Base-by-base conservation (phyloP, 1,140 invertebrate genomes). In the Nixonia krombeini region DNA sequence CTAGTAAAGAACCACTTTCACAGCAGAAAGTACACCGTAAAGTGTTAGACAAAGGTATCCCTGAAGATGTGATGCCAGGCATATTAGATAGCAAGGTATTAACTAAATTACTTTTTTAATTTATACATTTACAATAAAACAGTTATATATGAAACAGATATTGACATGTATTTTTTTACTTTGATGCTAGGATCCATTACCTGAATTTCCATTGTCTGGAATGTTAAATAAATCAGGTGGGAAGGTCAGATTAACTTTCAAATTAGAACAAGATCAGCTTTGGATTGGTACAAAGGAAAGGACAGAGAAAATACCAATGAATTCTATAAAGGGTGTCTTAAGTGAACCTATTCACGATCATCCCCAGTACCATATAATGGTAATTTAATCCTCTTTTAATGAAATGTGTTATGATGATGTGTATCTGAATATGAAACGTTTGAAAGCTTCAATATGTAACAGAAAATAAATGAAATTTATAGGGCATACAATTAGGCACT, bases 271-370 rank as follows among this genome's bases (percentile, higher is more conserved):
- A 53, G 95, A 97, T 83, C 94, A 97, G 80, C 83, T 97, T 4
- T 97, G 96, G 96, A 91, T 97, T 44, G 94, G 95, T 31, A 97
- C 95, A 10, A 97, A 96, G 87, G 95, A 97, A 85, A 87, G 95
- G 71, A 97, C 96, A 66, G 94, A 97, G 73, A 97, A 97, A 86
- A 88, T 97, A 75, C 89, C 92, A 57, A 96, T 97, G 92, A 93
- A 90, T 72, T 93, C 94, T 17, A 96, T 97, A 64, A 95, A 95
- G 86, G 90, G 90, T 84, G 88, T 95, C 66, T 87, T 92, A 9
- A 91, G 86, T 77, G 95, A 97, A 87, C 89, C 94, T 10, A 96
- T 97, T 70, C 92, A 93, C 82, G 94, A 92, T 53, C 91, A 95
- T 87, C 94, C 95, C 76, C 92, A 96, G 82, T 97, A 97, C 89